phyloP scores from a whole-genome alignment of 2,113 vertebrate genomes.

The Butorides virescens region DNA sequence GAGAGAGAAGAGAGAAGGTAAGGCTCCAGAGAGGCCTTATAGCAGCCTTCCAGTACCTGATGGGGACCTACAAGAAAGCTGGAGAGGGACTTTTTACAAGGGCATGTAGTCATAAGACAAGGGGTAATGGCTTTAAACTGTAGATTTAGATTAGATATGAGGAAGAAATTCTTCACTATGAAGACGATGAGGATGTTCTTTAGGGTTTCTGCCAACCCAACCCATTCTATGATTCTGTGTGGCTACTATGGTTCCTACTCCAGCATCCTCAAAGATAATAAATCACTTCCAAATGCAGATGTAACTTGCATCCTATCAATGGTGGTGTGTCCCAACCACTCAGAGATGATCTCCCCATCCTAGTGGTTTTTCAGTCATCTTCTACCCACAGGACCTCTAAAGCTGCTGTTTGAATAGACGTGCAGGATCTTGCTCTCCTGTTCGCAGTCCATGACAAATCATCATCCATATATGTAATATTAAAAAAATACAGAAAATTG shows the following conservation, averaged over 20 bases:
- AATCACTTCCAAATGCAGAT: neutral
- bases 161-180: too few species aligned
- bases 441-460: neutral
- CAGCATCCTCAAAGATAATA: neutral
- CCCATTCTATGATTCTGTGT: too few species aligned
- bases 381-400: neutral
- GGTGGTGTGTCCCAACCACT: neutral
- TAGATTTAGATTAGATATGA: too few species aligned
- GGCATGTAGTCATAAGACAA: too few species aligned
- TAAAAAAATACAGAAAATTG: neutral
- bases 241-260: neutral
- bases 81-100: too few species aligned
- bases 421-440: neutral
- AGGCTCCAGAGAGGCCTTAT: too few species aligned
- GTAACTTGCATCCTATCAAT: neutral
- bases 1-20: too few species aligned
- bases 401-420: neutral
- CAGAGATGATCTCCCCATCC: neutral
- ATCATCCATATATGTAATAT: neutral
- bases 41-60: too few species aligned
- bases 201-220: too few species aligned
- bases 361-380: neutral
- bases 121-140: too few species aligned
- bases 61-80: too few species aligned
- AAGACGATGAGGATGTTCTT: too few species aligned